Conservation (phyloP, 1,140 invertebrate genomes). For the Marisa cornuarietis region DNA sequence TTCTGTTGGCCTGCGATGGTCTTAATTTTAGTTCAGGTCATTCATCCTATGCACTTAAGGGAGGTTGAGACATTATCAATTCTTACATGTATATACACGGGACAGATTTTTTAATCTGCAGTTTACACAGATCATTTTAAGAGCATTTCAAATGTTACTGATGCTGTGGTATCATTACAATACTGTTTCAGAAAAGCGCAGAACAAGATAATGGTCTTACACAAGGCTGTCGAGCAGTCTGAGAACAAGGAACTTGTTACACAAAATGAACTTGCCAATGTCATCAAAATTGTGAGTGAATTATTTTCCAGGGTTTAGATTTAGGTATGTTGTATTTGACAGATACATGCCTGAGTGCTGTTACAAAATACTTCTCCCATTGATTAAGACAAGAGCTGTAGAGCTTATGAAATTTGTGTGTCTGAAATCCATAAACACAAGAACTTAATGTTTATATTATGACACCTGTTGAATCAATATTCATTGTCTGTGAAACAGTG, state of each 20-base stretch:
- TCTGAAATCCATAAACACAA: no score
- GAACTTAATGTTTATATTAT: background rate
- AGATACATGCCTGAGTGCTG: no score
- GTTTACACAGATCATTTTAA: background rate
- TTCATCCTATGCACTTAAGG: background rate
- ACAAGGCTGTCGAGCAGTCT: slow-evolving; percentile 56
- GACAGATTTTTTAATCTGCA: background rate
- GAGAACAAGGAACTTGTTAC: slow-evolving; percentile 57
- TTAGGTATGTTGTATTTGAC: background rate
- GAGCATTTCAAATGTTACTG: background rate
- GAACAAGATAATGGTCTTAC: slow-evolving; percentile 52
- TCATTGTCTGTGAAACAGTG: background rate
- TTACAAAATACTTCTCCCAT: background rate
- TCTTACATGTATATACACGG: no score
- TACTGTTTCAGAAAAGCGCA: slow-evolving; percentile 48
- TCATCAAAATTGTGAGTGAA: slow-evolving; percentile 59
- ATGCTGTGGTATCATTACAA: background rate
- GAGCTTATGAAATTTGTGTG: no score
- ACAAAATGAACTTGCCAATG: slow-evolving; percentile 52
- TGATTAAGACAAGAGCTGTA: no score
- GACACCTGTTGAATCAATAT: background rate
- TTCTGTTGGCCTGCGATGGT: background rate
- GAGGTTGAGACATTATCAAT: background rate
- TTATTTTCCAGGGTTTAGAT: background rate
- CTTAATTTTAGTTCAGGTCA: background rate